Evolutionary conservation across 2,797 vertebrate species (phyloP).

Genomic region (Sebastes elongatus): DNA sequence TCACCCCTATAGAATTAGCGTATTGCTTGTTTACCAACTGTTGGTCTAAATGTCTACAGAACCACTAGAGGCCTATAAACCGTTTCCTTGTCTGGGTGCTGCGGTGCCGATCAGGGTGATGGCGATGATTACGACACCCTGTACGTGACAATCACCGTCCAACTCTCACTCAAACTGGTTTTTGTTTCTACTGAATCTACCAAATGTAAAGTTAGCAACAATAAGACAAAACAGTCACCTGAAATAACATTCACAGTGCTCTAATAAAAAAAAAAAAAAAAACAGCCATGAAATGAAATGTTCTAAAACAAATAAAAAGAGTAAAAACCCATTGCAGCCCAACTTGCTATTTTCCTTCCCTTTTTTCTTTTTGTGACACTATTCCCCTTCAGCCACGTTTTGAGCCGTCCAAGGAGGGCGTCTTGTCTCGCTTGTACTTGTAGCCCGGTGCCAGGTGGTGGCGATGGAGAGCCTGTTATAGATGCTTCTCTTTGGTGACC

Average conservation of each 20-base stretch:
- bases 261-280: constrained; percentile 58
- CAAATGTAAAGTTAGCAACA: constrained; percentile 55
- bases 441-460: constrained; percentile 70
- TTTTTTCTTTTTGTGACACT: constrained; percentile 29
- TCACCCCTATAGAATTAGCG: background rate
- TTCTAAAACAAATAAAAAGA: constrained; percentile 55
- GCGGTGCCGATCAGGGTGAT: background rate
- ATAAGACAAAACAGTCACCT: constrained; percentile 67
- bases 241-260: constrained; percentile 83
- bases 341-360: constrained; percentile 30
- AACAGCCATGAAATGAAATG: constrained; percentile 61
- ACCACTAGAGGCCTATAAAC: constrained; percentile 1
- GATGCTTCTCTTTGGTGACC: constrained; percentile 88
- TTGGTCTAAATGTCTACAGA: constrained; percentile 9
- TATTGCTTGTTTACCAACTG: constrained; percentile 18
- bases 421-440: constrained; percentile 54
- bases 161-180: constrained; percentile 13
- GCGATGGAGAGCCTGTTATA: constrained; percentile 77
- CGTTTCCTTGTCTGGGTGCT: constrained; percentile 1
- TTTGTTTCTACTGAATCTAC: constrained; percentile 50
- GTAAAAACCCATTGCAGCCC: constrained; percentile 46
- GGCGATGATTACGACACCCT: constrained; percentile 5
- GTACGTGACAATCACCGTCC: constrained; percentile 23
- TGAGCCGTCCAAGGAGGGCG: constrained; percentile 37
- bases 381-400: constrained; percentile 36